These are phyloP conservation scores for Leucopsar rothschildi DNA, from an alignment of 2,113 vertebrate genomes.

Conservation along the genomic window DNA sequence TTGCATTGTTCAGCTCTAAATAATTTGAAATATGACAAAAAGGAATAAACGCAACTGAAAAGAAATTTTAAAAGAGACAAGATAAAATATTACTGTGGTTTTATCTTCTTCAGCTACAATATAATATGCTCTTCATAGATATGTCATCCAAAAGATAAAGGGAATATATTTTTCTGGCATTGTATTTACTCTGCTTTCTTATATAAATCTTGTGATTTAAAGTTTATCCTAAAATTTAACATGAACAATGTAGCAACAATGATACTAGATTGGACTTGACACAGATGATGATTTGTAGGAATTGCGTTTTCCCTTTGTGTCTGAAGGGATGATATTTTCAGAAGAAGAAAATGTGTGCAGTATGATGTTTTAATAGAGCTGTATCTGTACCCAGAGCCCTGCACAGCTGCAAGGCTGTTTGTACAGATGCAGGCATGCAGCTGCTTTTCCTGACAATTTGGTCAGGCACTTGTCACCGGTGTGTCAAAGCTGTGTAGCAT, in stretches of 20 bases:
- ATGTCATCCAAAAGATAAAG: not conserved
- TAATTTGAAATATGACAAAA: not conserved
- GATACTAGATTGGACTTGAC: not conserved
- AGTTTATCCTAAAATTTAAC: not conserved
- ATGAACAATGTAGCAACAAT: not conserved
- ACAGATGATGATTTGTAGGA: not conserved
- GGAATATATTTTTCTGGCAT: not conserved
- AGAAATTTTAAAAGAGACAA: not conserved
- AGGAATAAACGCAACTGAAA: not conserved
- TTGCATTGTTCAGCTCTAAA: not conserved
- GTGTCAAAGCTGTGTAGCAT: not conserved
- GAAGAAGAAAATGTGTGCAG: not conserved
- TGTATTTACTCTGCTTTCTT: not conserved
- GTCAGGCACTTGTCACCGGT: not conserved
- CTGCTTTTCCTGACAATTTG: not conserved
- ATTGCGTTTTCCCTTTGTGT: not conserved
- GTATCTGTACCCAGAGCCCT: not conserved
- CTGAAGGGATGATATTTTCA: not conserved
- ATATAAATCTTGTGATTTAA: not conserved
- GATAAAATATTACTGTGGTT: not conserved
- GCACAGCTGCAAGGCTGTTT: not conserved
- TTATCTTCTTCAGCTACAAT: not conserved
- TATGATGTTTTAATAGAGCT: not conserved
- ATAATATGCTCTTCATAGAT: not conserved
- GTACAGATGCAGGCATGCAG: not conserved